Base-by-base conservation (phyloP, 2,113 vertebrate species). In the Melanerpes aurifrons region DNA sequence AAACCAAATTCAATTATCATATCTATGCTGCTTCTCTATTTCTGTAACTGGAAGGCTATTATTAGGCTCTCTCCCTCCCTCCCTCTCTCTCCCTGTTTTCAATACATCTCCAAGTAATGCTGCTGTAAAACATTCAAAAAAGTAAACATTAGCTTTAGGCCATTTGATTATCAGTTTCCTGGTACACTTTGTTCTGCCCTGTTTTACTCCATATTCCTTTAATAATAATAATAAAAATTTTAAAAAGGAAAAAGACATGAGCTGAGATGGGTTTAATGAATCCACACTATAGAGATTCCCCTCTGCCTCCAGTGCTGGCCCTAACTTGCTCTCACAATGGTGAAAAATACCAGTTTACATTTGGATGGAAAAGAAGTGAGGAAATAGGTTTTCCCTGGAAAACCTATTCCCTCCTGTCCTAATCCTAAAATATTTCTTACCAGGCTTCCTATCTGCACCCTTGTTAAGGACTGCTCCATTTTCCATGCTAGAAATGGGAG, bases 1-100 rank as follows among this genome's bases (percentile, higher is more conserved):
- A 97, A 98, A 98, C 96, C 97, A 97, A 97, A 98, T 98, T 98
- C 97, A 98, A 97, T 98, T 97, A 98, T 97, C 97, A 96, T 97
- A 97, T 97, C 97, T 97, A 96, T 96, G 91, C 95, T 85, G 96
- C 96, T 96, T 97, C 97, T 97, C 97, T 97, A 92, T 98, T 98
- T 97, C 97, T 88, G 93, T 96, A 95, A 96, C 96, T 97, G 96
- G 97, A 97, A 98, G 96, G 96, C 98, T 98, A 97, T 98, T 97
- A 97, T 98, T 98, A 97, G 97, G 97, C 96, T 95, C 96, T 62
- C 95, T 96, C 83, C 93, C 78, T 97, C 95, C 87, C 95, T 91
- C 89, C 87, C 91, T 94, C 94, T 84, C 64, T 5, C 87, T 94
- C 84, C 73, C 85, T 94, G 93, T 92, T 95, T 96, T 96, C 95